Percentiles rank a stretch among this genome's conserved stretches.
Evolutionary conservation across 1,140 invertebrate species (phyloP).

Genomic region (Trichonephila clavata): DNA sequence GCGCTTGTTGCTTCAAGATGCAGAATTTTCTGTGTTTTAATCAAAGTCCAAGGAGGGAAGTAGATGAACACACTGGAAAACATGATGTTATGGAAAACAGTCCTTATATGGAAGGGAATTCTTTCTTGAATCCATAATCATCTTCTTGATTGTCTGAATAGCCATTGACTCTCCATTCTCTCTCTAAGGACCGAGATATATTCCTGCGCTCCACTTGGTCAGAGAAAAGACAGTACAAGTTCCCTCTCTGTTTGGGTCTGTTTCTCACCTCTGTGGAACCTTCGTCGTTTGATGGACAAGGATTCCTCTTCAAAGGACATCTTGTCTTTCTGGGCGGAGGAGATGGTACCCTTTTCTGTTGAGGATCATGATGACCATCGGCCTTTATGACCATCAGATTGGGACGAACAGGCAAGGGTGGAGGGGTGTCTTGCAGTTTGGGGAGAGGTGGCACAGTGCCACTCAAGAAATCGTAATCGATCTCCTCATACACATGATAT

Average conservation of each 20-base stretch:
- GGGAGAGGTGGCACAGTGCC: background rate
- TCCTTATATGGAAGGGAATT: conserved; percentile 52
- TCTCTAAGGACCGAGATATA: conserved; percentile 77
- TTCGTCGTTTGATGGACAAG: background rate
- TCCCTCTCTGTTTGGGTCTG: conserved; percentile 77
- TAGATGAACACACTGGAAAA: background rate
- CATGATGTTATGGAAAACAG: background rate
- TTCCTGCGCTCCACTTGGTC: conserved; percentile 76
- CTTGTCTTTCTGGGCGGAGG: background rate
- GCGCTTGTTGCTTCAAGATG: background rate
- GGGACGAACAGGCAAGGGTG: conserved; percentile 71
- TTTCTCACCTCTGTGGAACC: conserved; percentile 54
- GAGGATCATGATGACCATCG: conserved; percentile 6
- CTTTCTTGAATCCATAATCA: conserved; percentile 77
- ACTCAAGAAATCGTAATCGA: conserved; percentile 79
- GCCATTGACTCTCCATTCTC: conserved; percentile 67
- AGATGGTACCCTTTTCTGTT: background rate
- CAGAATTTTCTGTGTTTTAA: background rate
- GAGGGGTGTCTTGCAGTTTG: conserved; percentile 37
- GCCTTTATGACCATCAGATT: conserved; percentile 31
- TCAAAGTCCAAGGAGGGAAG: background rate
- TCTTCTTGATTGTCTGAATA: conserved; percentile 73
- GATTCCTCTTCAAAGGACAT: background rate
- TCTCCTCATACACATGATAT: conserved; percentile 81
- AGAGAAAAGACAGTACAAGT: conserved; percentile 77